Conservation (phyloP, 1,140 invertebrate genomes). For the Pissodes strobi region DNA sequence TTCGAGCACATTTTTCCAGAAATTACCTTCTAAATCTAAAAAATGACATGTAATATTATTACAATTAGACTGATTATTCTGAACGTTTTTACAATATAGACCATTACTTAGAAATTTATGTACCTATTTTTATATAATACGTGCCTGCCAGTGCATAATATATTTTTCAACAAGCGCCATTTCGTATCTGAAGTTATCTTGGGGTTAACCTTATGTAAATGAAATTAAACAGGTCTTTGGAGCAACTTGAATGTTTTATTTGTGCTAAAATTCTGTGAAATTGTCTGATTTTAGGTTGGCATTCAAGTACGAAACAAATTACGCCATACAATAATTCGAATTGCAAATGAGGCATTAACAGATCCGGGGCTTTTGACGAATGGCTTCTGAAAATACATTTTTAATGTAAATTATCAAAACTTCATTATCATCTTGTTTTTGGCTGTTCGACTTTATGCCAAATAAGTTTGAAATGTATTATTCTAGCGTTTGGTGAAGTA, state of each 20-base stretch:
- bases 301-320: constrained; percentile 24
- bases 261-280: constrained; percentile 10
- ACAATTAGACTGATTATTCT: too few relatives aligned
- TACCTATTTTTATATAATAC: too few relatives aligned
- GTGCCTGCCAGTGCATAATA: too few relatives aligned
- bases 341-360: constrained; percentile 36
- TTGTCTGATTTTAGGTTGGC: background rate
- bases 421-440: constrained; percentile 10
- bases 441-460: background rate
- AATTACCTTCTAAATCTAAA: too few relatives aligned
- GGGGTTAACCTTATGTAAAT: constrained; percentile 4
- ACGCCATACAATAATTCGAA: constrained; percentile 26
- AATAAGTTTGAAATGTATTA: background rate
- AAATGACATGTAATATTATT: too few relatives aligned
- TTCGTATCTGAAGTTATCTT: too few relatives aligned
- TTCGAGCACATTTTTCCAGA: too few relatives aligned
- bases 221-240: constrained; percentile 2
- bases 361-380: constrained; percentile 7
- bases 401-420: constrained; percentile 21
- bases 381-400: constrained; percentile 9
- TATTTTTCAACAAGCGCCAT: too few relatives aligned
- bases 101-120: too few relatives aligned
- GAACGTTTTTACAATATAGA: too few relatives aligned
- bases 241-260: background rate
- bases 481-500: too few relatives aligned